These are phyloP conservation scores for Onychostoma macrolepis DNA, from an alignment of 2,113 vertebrate species.

Conservation along the genomic window DNA sequence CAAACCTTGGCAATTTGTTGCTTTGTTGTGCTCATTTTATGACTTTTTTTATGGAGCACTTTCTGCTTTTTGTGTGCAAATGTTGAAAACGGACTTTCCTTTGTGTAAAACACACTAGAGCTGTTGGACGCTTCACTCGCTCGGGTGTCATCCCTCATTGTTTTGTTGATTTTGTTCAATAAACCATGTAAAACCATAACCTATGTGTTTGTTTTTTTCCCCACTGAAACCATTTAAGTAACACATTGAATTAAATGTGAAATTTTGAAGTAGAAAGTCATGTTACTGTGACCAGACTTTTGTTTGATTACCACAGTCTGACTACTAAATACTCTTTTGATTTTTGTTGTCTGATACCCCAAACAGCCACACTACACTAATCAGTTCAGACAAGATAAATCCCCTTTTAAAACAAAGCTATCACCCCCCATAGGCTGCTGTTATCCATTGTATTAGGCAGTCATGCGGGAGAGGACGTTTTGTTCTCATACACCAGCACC, in stretches of 20 bases:
- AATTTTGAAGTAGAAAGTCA: not conserved
- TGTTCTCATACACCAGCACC: constrained; percentile 20
- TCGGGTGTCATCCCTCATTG: constrained; percentile 34
- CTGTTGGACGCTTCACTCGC: not conserved
- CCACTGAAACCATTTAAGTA: not conserved
- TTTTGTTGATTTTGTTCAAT: constrained; percentile 48
- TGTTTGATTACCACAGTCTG: not conserved
- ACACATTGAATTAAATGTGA: not conserved
- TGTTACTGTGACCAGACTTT: not conserved
- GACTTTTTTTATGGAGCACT: not conserved
- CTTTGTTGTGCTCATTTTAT: not conserved
- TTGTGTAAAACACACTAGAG: constrained; percentile 8
- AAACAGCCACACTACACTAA: constrained; percentile 6
- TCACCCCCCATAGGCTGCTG: not conserved
- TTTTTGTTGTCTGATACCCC: not conserved
- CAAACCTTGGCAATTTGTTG: not conserved
- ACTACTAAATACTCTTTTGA: constrained; percentile 1
- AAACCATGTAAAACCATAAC: constrained; percentile 31
- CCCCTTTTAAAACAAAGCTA: not conserved
- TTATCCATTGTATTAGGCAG: not conserved
- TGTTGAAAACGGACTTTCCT: not conserved
- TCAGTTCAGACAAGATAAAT: constrained; percentile 33
- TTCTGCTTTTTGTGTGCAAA: not conserved
- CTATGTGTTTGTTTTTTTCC: not conserved
- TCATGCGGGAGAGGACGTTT: constrained; percentile 25